Percentiles rank a stretch among this genome's conserved stretches.
phyloP scores from a whole-genome alignment of 2,113 vertebrate genomes.

The Catharus bicknelli region DNA sequence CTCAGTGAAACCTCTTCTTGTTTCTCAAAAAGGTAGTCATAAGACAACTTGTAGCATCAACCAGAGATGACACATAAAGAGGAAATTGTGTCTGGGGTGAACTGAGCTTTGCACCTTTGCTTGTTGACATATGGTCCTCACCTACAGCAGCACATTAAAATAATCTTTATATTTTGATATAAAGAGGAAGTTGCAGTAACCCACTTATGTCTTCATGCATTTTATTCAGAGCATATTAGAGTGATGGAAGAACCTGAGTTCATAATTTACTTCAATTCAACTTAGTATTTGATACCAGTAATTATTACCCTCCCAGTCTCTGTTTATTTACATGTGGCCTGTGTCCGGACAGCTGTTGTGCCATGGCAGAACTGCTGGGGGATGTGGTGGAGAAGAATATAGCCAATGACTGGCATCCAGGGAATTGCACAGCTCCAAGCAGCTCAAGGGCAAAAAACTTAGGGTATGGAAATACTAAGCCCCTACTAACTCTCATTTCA shows the following conservation, averaged over 20 bases:
- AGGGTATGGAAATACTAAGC: background rate
- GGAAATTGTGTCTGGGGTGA: background rate
- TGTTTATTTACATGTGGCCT: background rate
- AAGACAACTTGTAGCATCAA: background rate
- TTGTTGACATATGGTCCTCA: background rate
- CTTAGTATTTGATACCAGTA: background rate
- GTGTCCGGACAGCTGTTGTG: background rate
- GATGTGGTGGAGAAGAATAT: background rate
- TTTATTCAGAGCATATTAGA: background rate
- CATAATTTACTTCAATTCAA: background rate
- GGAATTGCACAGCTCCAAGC: background rate
- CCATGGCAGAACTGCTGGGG: rapidly evolving
- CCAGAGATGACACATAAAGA: background rate
- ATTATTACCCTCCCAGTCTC: background rate
- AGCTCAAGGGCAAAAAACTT: background rate
- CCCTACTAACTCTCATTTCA: background rate
- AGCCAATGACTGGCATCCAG: background rate
- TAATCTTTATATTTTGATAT: background rate
- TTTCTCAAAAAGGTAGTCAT: background rate
- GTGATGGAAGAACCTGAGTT: background rate
- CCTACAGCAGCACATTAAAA: background rate
- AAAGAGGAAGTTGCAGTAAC: background rate
- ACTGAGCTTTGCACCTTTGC: background rate
- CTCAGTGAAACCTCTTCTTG: background rate
- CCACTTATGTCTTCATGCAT: background rate